Base-by-base conservation (phyloP, 2,888 invertebrate species). In the Campaea margaritaria region DNA sequence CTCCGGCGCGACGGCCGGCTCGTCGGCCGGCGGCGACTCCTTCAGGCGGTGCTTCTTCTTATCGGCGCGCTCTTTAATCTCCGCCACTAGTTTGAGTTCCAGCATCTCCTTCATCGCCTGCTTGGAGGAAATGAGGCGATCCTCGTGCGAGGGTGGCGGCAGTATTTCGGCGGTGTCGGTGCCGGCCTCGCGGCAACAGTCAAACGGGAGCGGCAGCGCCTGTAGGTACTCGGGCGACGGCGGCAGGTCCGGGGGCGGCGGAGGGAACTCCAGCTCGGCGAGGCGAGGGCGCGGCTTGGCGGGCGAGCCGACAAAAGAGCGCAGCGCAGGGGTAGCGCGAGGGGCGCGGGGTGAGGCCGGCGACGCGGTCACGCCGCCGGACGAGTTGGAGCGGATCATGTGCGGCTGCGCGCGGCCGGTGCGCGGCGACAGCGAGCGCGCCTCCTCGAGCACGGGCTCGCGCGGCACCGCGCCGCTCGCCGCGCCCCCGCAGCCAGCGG, bases 351-450 rank as follows among this genome's bases (percentile, higher is more conserved):
- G 68, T 0, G 91, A 86, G 4, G 85, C 93, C 68, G 76, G 93
- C 72, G 85, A 91, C 4, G 91, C 94, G 0, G 95, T 95, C 10
- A 96, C 96, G 9, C 97, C 97, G 46, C 97, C 96, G 0, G 97
- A 97, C 0, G 97, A 97, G 86, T 97, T 97, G 76, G 97, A 97
- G 39, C 97, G 94, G 62, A 96, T 97, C 97, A 97, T 97, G 87
- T 97, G 97, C 14, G 95, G 95, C 75, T 95, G 95, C 2, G 94
- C 94, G 58, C 95, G 93, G 56, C 94, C 94, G 11, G 94, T 94
- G 54, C 95, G 93, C 38, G 95, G 95, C 0, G 95, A 95, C 28
- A 95, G 87, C 15, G 95, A 95, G 62, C 95, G 87, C 58, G 85
- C 86, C 70, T 87, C 84, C 56, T 85, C 85, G 4, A 94, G 95